Base-by-base conservation (phyloP, 2,888 invertebrate species). In the Folsomia candida region DNA sequence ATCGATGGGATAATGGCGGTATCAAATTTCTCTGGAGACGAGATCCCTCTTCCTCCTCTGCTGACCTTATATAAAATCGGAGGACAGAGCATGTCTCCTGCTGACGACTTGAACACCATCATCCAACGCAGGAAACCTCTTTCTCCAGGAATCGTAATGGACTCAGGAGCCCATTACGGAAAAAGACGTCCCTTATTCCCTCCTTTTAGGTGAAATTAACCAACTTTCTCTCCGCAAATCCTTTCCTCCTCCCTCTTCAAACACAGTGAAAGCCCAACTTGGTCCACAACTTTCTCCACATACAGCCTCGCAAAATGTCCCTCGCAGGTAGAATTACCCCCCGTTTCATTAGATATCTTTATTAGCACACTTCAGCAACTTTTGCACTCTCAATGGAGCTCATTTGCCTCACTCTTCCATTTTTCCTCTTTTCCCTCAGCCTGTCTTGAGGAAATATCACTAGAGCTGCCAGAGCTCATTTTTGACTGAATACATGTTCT, bases 141-240 rank as follows among this genome's bases (percentile, higher is more conserved):
- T 14, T 47, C 47, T 47, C 47, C 6, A 68, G 25, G 60, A 59
- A 59, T 70, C 66, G 68, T 74, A 71, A 74, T 71, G 71, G 74
- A 68, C 71, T 63, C 69, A 69, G 65, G 71, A 71, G 69, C 62
- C 68, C 74, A 74, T 74, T 71, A 71, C 67, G 47, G 62, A 24
- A 29, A 68, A 67, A 68, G 68, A 68, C 64, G 64, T 71, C 71
- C 68, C 68, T 51, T 71, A 70, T 67, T 68, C 67, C 71, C 62
- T 64, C 63, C 37, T 64, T 64, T 64, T 51, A 64, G 29, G 22
- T 20, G n/a, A 51, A 51, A 64, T 51, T 64, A 51, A 64, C 24
- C 20, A 51, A 64, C 47, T 62, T 51, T 24, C 37, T 60, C 59
- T 47, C 54, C 20, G 22, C 54, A 54, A 54, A 54, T 20, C 22